Percentiles rank a stretch among this genome's conserved stretches.
phyloP scores from a whole-genome alignment of 2,113 vertebrate genomes.

The Gallinago media region DNA sequence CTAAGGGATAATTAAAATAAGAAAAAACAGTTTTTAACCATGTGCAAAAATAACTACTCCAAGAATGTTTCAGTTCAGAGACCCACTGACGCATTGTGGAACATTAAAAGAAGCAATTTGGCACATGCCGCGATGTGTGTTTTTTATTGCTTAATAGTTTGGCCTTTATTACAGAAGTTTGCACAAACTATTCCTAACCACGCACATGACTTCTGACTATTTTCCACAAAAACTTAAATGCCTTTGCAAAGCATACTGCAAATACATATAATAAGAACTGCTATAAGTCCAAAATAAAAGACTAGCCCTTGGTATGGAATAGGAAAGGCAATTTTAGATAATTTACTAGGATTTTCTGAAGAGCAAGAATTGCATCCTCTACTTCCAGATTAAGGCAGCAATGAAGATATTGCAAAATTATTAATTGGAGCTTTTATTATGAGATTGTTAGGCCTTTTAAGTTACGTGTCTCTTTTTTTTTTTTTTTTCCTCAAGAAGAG shows the following conservation, averaged over 20 bases:
- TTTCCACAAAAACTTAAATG: neutral
- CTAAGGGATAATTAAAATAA: slow-evolving; percentile 72
- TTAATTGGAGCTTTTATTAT: neutral
- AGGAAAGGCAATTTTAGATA: neutral
- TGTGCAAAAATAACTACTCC: neutral
- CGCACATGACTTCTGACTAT: neutral
- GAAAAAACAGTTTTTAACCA: slow-evolving; percentile 25
- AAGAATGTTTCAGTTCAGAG: neutral
- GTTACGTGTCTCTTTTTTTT: neutral
- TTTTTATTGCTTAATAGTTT: neutral
- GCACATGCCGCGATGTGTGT: neutral
- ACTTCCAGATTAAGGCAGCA: neutral
- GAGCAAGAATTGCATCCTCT: neutral
- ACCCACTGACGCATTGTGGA: neutral
- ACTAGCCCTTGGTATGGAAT: neutral
- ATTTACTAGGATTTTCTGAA: neutral
- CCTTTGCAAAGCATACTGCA: neutral
- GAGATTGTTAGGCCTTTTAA: neutral
- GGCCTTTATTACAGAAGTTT: neutral
- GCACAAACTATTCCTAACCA: neutral
- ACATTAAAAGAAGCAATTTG: neutral
- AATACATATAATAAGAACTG: neutral
- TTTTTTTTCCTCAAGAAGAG: neutral
- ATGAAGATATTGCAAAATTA: neutral
- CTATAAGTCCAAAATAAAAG: neutral